Percentiles rank a stretch among this genome's conserved stretches.
phyloP scores from a whole-genome alignment of 2,888 invertebrate genomes.

The Anagyrus pseudococci region DNA sequence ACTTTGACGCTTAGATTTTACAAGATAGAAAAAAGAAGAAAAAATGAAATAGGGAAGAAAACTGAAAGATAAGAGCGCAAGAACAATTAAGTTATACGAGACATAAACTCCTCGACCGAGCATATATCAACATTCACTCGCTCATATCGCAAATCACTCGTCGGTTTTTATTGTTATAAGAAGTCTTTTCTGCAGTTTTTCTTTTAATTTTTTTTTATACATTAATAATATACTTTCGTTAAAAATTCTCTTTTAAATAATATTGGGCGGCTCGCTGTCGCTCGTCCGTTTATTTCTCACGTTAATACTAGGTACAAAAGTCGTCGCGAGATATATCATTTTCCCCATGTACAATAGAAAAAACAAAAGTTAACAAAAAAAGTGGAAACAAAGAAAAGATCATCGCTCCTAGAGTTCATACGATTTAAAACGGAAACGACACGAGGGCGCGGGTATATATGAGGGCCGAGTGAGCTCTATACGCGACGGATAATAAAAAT shows the following conservation, averaged over 20 bases:
- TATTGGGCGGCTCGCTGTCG: conserved; percentile 19
- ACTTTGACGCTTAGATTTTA: too few species aligned
- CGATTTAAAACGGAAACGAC: not conserved
- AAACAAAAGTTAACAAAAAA: conserved; percentile 6
- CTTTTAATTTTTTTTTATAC: not conserved
- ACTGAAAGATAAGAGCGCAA: too few species aligned
- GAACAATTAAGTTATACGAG: not conserved
- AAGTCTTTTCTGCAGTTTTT: conserved; percentile 1
- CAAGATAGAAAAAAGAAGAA: conserved; percentile 5
- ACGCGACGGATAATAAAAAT: too few species aligned
- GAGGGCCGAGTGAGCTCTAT: too few species aligned
- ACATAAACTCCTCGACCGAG: conserved; percentile 3
- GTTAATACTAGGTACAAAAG: conserved; percentile 38
- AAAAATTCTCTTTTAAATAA: conserved; percentile 29
- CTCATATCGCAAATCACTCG: not conserved
- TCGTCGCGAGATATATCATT: conserved; percentile 15
- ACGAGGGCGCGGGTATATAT: too few species aligned
- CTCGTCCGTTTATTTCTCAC: conserved; percentile 18
- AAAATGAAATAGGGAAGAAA: not conserved
- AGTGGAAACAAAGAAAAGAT: not conserved
- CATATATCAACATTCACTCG: conserved; percentile 12
- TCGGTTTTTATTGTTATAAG: not conserved
- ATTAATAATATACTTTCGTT: not conserved
- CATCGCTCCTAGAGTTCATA: too few species aligned
- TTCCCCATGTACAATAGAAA: not conserved